Evolutionary conservation across 2,888 invertebrate genomes (phyloP).

Genomic region (Serripes groenlandicus): DNA sequence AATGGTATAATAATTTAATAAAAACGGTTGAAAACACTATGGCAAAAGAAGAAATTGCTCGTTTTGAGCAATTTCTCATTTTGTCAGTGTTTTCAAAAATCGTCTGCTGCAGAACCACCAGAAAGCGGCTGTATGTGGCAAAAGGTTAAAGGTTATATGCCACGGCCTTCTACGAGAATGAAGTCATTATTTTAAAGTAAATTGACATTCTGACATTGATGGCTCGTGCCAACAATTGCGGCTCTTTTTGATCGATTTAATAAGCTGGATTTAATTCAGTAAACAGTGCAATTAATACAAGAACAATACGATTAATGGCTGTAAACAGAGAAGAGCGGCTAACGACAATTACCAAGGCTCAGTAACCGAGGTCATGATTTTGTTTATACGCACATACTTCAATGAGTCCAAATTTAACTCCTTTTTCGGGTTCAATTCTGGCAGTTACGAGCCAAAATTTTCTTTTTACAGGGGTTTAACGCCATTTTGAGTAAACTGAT

Average conservation of each 20-base stretch:
- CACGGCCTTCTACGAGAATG: background rate
- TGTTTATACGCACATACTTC: too few relatives aligned
- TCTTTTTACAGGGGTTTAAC: too few relatives aligned
- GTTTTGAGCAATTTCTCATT: background rate
- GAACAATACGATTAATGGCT: conserved; percentile 7
- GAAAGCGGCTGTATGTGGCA: background rate
- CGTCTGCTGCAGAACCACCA: too few relatives aligned
- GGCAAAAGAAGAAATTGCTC: background rate
- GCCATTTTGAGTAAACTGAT: too few relatives aligned
- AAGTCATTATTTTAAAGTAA: conserved; percentile 23
- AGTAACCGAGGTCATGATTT: too few relatives aligned
- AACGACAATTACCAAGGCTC: background rate
- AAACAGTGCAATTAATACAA: conserved; percentile 12
- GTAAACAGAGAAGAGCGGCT: background rate
- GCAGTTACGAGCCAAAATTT: too few relatives aligned
- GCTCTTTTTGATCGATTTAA: conserved; percentile 24
- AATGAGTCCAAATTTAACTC: too few relatives aligned
- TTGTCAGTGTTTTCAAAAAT: too few relatives aligned
- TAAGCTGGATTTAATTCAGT: conserved; percentile 17
- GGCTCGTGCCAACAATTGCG: conserved; percentile 24
- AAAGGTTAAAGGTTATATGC: background rate
- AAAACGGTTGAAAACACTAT: background rate
- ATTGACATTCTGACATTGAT: conserved; percentile 14
- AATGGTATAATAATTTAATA: too few relatives aligned
- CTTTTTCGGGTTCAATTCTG: too few relatives aligned